phyloP scores from a whole-genome alignment of 2,113 vertebrate species.

The Damaliscus lunatus region DNA sequence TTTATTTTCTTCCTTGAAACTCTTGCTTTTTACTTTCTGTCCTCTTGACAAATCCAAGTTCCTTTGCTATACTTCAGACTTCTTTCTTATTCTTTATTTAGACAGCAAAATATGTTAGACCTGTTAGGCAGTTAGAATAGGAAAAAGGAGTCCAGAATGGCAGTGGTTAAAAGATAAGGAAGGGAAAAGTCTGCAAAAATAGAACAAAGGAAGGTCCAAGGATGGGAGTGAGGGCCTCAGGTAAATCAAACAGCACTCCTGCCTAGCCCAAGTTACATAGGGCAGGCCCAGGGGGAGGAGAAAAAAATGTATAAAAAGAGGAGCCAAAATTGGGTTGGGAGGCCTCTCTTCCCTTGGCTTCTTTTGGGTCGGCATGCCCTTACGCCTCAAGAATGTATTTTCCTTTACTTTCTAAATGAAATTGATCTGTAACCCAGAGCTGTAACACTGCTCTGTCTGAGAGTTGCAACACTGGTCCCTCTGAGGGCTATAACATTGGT shows the following conservation, averaged over 20 bases:
- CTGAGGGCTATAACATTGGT: neutral
- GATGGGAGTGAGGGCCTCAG: neutral
- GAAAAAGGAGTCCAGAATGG: neutral
- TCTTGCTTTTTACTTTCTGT: neutral
- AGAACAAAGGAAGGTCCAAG: neutral
- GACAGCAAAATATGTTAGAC: neutral
- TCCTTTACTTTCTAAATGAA: neutral
- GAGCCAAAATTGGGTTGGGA: neutral
- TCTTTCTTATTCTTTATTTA: neutral
- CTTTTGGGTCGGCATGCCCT: neutral
- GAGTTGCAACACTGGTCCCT: neutral
- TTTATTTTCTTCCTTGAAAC: neutral
- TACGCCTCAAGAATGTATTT: neutral
- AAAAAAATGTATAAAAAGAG: neutral
- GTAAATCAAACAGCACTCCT: neutral
- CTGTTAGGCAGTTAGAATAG: neutral
- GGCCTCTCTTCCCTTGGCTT: neutral
- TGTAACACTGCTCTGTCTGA: neutral
- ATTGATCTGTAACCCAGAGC: neutral
- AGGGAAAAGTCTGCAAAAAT: rapidly evolving
- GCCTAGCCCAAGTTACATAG: neutral
- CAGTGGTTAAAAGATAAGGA: neutral
- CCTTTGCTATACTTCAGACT: neutral
- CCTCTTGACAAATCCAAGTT: neutral
- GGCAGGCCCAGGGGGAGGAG: too few species aligned